These are phyloP conservation scores for Spodoptera exigua DNA, from an alignment of 2,888 invertebrate genomes.

Conservation along the genomic window DNA sequence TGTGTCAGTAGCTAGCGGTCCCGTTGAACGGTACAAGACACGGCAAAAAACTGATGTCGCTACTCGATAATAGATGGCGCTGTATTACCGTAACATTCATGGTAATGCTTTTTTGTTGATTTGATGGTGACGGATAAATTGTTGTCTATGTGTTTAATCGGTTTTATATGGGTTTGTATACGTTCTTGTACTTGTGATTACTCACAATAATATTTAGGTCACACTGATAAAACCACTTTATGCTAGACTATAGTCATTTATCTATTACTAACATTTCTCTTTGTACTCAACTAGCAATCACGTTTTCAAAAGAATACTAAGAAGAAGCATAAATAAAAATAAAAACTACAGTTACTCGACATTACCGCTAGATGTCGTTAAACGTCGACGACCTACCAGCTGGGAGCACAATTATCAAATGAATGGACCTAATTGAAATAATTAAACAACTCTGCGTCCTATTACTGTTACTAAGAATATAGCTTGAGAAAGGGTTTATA, in stretches of 20 bases:
- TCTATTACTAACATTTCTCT: constrained; percentile 40
- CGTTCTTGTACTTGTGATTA: constrained; percentile 55
- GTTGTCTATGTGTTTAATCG: constrained; percentile 12
- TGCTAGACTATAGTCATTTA: constrained; percentile 43
- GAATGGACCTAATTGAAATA: constrained; percentile 65
- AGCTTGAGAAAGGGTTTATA: constrained; percentile 63
- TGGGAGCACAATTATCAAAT: constrained; percentile 54
- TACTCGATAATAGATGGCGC: constrained; percentile 81
- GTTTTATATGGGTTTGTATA: constrained; percentile 45
- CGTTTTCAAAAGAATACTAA: constrained; percentile 12
- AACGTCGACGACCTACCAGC: constrained; percentile 49
- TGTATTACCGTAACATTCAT: constrained; percentile 51
- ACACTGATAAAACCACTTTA: constrained; percentile 58
- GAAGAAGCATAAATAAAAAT: constrained; percentile 31
- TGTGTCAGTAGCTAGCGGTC: constrained; percentile 85
- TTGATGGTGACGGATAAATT: constrained; percentile 22
- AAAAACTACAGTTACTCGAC: constrained; percentile 45
- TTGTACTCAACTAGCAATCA: constrained; percentile 19
- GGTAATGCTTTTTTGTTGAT: constrained; percentile 12
- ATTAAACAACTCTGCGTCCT: constrained; percentile 59
- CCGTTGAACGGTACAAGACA: constrained; percentile 75
- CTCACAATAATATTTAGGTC: constrained; percentile 62
- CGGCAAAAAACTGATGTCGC: constrained; percentile 67
- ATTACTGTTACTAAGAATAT: constrained; percentile 57
- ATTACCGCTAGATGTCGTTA: constrained; percentile 69